Evolutionary conservation across 2,888 invertebrate species (phyloP), one percentile per base, ranked within the genome.

Genomic region (Plebejus argus): DNA sequence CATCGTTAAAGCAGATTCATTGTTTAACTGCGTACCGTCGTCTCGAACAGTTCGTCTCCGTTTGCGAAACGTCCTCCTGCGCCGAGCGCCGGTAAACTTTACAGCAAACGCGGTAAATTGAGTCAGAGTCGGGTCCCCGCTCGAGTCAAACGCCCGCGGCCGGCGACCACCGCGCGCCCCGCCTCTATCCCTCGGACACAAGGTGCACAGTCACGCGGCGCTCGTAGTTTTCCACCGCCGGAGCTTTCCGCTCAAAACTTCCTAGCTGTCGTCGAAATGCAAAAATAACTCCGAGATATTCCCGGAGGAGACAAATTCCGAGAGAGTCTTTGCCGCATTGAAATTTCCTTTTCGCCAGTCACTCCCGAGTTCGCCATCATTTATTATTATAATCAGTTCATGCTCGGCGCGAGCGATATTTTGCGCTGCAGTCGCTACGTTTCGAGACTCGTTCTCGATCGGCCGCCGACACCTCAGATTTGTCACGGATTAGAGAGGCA

Each of bases 31-130:
- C 0, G 61, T 8, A n/a, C 53, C 53, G n/a, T 20, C 23, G 18
- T 28, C 12, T 10, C 23, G 49, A 53, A 45, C 28, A 23, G 28
- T 49, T 49, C 28, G 1, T 28, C 79, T 71, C 70, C 35, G 76
- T 76, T 71, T 78, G 77, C n/a, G 5, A 74, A 28, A 53, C 45
- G 49, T 76, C 76, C 58, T 28, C 53, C 61, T 49, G 74, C 18
- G 72, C 78, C 81, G 78, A 76, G 76, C 71, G 78, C 78, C 77
- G 77, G 77, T 70, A 53, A 79, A 80, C 77, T 80, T 79, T 78
- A 80, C 81, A 83, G 81, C 83, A 83, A 84, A 85, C 84, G 82
- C 82, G 79, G 81, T 79, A 83, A 85, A 86, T 85, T 80, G 85
- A 85, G 85, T 85, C 80, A 80, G 66, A 78, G 77, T 77, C 78